phyloP scores from a whole-genome alignment of 2,113 vertebrate genomes.

The Corythaeola cristata region DNA sequence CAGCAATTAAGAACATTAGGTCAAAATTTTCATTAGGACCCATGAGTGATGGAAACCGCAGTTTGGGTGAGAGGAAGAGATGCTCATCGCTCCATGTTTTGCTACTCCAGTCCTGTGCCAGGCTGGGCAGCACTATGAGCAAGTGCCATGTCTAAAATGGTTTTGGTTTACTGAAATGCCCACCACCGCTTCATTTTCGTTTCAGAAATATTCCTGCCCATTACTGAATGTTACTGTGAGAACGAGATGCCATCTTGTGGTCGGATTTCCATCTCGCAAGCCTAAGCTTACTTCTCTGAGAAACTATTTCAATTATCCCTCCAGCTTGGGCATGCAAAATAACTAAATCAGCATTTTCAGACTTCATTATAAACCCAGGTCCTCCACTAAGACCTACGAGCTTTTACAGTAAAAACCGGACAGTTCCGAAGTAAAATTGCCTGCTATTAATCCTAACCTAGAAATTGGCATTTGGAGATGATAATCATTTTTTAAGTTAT shows the following conservation, averaged over 20 bases:
- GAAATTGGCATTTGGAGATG: background rate
- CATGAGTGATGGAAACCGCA: background rate
- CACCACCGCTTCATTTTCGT: background rate
- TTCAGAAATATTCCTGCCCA: background rate
- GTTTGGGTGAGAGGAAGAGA: background rate
- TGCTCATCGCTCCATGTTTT: background rate
- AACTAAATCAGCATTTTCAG: background rate
- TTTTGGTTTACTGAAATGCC: background rate
- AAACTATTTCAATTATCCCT: background rate
- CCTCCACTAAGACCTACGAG: background rate
- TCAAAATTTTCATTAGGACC: background rate
- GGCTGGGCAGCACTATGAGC: background rate
- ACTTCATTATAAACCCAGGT: background rate
- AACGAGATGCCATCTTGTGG: slow-evolving; percentile 68
- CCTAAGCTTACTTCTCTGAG: background rate
- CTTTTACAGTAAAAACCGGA: background rate
- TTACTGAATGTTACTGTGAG: background rate
- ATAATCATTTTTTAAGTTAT: background rate
- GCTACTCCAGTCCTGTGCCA: background rate
- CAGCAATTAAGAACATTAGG: background rate
- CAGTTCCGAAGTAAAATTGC: background rate
- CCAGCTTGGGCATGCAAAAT: background rate
- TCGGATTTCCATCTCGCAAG: background rate
- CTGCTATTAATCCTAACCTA: background rate
- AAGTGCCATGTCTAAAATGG: background rate